phyloP scores from a whole-genome alignment of 2,888 invertebrate species.

The Epinotia brunnichana region DNA sequence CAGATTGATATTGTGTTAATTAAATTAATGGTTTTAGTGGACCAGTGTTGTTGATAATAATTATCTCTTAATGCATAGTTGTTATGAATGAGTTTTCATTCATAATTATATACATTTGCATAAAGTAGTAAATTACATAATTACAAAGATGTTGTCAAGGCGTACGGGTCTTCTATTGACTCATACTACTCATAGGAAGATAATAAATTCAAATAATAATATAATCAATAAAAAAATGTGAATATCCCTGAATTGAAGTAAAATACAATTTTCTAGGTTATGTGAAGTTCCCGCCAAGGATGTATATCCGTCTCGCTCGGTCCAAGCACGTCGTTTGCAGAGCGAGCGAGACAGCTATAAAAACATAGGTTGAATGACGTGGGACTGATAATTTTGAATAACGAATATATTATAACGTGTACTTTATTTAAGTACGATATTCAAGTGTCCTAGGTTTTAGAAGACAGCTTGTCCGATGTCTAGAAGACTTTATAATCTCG shows the following conservation, averaged over 20 bases:
- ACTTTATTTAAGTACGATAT: no score
- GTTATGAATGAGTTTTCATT: slow-evolving; percentile 16
- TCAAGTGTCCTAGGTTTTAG: no score
- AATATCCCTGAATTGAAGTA: background rate
- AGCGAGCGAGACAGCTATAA: slow-evolving; percentile 34
- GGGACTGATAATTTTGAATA: slow-evolving; percentile 40
- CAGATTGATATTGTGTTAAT: background rate
- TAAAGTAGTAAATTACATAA: no score
- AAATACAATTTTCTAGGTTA: slow-evolving; percentile 27
- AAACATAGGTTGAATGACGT: slow-evolving; percentile 39
- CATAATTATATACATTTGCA: slow-evolving; percentile 18
- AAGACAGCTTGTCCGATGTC: no score
- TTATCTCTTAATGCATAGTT: background rate
- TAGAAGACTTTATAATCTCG: no score
- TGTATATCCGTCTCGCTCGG: slow-evolving; percentile 27
- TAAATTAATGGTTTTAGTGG: slow-evolving; percentile 9
- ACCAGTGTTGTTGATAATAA: slow-evolving; percentile 19
- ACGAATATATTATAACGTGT: slow-evolving; percentile 30
- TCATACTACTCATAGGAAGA: background rate
- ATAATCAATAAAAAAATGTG: background rate
- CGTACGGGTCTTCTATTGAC: background rate
- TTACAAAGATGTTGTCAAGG: background rate
- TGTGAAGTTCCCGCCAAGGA: slow-evolving; percentile 41
- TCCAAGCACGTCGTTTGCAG: background rate
- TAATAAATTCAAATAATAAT: background rate